Evolutionary conservation across 2,113 vertebrate species (phyloP).

Genomic region (Lethenteron camtschaticum): DNA sequence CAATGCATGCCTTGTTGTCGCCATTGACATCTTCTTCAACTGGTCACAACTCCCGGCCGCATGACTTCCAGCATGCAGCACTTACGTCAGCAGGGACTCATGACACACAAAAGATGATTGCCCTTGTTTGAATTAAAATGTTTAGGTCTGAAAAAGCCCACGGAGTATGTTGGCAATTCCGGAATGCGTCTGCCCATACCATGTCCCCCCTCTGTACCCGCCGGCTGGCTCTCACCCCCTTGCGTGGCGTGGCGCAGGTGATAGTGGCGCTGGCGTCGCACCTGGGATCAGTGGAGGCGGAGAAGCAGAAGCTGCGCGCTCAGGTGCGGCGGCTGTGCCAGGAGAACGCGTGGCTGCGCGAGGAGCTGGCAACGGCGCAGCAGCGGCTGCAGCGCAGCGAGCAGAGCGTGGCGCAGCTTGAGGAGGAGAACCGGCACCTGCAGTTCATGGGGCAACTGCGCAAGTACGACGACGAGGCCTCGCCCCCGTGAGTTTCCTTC

Average conservation of each 20-base stretch:
- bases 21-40: too few species aligned
- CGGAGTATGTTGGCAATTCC: too few species aligned
- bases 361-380: not conserved
- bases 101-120: too few species aligned
- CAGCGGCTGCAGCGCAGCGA: not conserved
- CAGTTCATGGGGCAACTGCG: not conserved
- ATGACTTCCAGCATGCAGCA: too few species aligned
- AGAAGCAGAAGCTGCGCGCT: slow-evolving; percentile 5
- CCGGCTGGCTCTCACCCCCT: too few species aligned
- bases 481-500: not conserved
- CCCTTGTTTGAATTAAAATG: too few species aligned
- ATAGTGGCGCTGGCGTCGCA: slow-evolving; percentile 4
- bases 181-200: too few species aligned
- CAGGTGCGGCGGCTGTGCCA: slow-evolving; percentile 3
- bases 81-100: too few species aligned
- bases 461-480: not conserved
- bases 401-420: slow-evolving; percentile 1
- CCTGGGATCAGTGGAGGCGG: not conserved
- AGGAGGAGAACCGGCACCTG: slow-evolving; percentile 1
- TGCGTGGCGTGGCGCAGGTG: not conserved
- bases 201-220: too few species aligned
- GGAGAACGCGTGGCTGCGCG: slow-evolving; percentile 3
- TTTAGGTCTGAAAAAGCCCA: too few species aligned
- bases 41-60: too few species aligned
- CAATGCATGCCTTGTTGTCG: too few species aligned